Base-by-base conservation (phyloP, 2,797 vertebrate genomes). In the Sphenodon punctatus region DNA sequence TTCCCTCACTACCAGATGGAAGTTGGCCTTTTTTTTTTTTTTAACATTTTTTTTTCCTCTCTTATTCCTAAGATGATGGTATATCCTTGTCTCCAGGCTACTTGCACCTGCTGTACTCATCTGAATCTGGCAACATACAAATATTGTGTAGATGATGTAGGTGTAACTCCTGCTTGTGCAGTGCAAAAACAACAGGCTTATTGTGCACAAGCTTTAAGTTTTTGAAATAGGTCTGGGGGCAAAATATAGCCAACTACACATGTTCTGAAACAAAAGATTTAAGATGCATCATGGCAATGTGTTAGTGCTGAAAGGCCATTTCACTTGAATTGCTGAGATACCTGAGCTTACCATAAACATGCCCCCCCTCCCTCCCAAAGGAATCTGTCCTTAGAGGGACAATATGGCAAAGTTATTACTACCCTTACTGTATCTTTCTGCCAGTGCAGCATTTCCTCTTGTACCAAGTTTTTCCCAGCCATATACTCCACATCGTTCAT, bases 41-140 rank as follows among this genome's bases (percentile, higher is more conserved):
- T 12, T n/a, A n/a, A n/a, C n/a, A n/a, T n/a, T n/a, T n/a, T n/a
- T n/a, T n/a, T n/a, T n/a, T n/a, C n/a, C 8, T 16, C 10, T 41
- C 0, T 25, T 7, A 3, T 55, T 56, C 38, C 30, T 72, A 30
- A 7, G 1, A 22, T 6, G n/a, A 22, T 8, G 36, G 30, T 17
- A 9, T 1, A 5, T 25, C 27, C 17, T 39, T 32, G 20, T 34
- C 39, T 75, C 46, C 56, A 65, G 38, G 25, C n/a, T 11, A 17
- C 8, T 22, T 49, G 5, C 48, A 9, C 20, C n/a, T 82, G 67
- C 63, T 41, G 4, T 0, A 1, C 25, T 19, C 39, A 48, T 5
- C 30, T 60, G n/a, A 72, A n/a, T 13, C 38, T 59, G 39, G 27
- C n/a, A 66, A n/a, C n/a, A n/a, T 10, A 45, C 8, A 19, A 55